Evolutionary conservation across 2,888 invertebrate genomes (phyloP).

Genomic region (Lutraria lutraria): DNA sequence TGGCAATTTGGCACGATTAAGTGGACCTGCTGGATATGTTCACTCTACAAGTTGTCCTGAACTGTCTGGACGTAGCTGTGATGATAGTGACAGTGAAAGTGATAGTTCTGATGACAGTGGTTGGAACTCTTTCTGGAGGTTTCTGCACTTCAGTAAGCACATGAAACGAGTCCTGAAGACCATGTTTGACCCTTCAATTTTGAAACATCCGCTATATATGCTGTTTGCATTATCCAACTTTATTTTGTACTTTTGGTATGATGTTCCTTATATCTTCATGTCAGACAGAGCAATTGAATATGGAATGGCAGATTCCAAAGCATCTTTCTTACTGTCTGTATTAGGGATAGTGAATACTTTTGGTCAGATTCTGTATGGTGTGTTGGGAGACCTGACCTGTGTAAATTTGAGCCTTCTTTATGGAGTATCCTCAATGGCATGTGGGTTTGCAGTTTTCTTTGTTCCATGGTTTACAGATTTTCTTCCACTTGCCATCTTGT

Average conservation of each 20-base stretch:
- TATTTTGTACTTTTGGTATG: constrained; percentile 92
- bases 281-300: constrained; percentile 92
- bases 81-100: constrained; percentile 71
- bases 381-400: constrained; percentile 93
- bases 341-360: constrained; percentile 93
- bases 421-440: constrained; percentile 90
- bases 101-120: constrained; percentile 73
- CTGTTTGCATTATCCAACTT: constrained; percentile 94
- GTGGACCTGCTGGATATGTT: constrained; percentile 55
- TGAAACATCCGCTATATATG: constrained; percentile 81
- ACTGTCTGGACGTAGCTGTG: constrained; percentile 87
- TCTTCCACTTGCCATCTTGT: constrained; percentile 73
- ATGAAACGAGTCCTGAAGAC: constrained; percentile 78
- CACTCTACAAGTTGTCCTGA: constrained; percentile 95
- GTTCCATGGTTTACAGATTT: constrained; percentile 81
- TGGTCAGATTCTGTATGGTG: constrained; percentile 92
- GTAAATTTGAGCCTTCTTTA: constrained; percentile 94
- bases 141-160: constrained; percentile 73
- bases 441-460: constrained; percentile 85
- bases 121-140: constrained; percentile 54
- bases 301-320: constrained; percentile 86
- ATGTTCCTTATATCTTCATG: constrained; percentile 97
- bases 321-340: constrained; percentile 93
- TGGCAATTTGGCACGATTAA: constrained; percentile 79
- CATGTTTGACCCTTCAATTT: constrained; percentile 83